These are phyloP conservation scores for Ruditapes philippinarum DNA, from an alignment of 1,140 invertebrate species.

Conservation along the genomic window DNA sequence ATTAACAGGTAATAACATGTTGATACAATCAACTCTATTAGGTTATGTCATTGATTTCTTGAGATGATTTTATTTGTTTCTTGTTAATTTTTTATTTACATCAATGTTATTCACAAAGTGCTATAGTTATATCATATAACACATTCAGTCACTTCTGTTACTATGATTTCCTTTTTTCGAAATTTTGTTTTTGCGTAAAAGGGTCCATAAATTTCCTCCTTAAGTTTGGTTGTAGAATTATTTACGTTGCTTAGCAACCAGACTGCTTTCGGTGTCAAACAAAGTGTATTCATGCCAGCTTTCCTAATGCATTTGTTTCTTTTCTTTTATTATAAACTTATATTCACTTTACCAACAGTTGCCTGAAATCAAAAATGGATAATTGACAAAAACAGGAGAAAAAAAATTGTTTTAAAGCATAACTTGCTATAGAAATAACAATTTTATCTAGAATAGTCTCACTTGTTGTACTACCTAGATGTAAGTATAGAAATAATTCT, in stretches of 20 bases:
- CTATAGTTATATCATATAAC: neutral
- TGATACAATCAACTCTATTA: too few species aligned
- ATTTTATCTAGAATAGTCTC: too few species aligned
- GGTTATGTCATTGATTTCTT: neutral
- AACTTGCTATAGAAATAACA: too few species aligned
- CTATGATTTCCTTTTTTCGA: neutral
- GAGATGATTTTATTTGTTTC: too few species aligned
- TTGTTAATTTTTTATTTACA: neutral
- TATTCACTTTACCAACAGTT: too few species aligned
- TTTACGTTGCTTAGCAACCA: neutral
- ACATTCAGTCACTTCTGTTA: neutral
- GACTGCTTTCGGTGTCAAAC: conserved; percentile 27
- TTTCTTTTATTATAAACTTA: neutral
- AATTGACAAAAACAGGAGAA: too few species aligned
- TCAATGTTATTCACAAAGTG: neutral
- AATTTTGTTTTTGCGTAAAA: neutral
- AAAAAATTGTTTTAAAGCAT: too few species aligned
- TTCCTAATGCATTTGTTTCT: neutral
- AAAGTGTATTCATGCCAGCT: neutral
- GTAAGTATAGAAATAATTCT: too few species aligned
- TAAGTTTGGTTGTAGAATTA: neutral
- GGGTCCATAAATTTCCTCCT: conserved; percentile 27
- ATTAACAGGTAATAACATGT: too few species aligned
- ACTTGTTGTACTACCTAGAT: too few species aligned
- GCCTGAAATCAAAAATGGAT: too few species aligned